phyloP scores from a whole-genome alignment of 2,888 invertebrate genomes.

The Watsonalla cultraria region DNA sequence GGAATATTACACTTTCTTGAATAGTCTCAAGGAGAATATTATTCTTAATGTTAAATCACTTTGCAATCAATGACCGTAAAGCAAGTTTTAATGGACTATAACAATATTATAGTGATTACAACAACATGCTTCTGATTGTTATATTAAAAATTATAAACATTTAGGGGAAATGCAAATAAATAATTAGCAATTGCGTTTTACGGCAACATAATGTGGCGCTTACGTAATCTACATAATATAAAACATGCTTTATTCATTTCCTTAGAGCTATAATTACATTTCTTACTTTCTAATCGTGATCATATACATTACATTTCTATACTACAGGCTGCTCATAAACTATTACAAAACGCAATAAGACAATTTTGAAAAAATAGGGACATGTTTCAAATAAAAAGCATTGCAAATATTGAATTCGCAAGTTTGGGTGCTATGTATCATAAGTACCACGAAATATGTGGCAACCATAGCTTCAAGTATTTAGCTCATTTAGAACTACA shows the following conservation, averaged over 20 bases:
- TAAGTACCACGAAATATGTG: background rate
- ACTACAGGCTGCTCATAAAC: slow-evolving; percentile 56
- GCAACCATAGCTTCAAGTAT: background rate
- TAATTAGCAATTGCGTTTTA: slow-evolving; percentile 64
- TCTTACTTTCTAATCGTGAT: slow-evolving; percentile 60
- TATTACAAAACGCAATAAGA: slow-evolving; percentile 34
- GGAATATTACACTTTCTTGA: slow-evolving; percentile 14
- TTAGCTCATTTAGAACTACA: background rate
- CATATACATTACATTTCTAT: slow-evolving; percentile 53
- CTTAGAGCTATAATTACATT: slow-evolving; percentile 72
- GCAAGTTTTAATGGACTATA: slow-evolving; percentile 31
- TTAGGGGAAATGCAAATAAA: slow-evolving; percentile 76
- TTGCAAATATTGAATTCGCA: background rate
- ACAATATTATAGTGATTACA: slow-evolving; percentile 49
- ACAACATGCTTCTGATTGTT: slow-evolving; percentile 57
- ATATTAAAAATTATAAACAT: slow-evolving; percentile 72
- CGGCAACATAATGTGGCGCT: slow-evolving; percentile 67
- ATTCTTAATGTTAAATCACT: slow-evolving; percentile 17
- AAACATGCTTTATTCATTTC: slow-evolving; percentile 72
- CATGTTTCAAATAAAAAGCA: no score
- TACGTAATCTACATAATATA: slow-evolving; percentile 73
- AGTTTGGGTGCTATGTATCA: background rate
- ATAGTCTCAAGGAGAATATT: slow-evolving; percentile 2
- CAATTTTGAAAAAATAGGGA: background rate
- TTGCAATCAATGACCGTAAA: slow-evolving; percentile 27